These are phyloP conservation scores for Sphenopsis melanotis DNA, from an alignment of 2,797 vertebrate genomes.

Conservation along the genomic window DNA sequence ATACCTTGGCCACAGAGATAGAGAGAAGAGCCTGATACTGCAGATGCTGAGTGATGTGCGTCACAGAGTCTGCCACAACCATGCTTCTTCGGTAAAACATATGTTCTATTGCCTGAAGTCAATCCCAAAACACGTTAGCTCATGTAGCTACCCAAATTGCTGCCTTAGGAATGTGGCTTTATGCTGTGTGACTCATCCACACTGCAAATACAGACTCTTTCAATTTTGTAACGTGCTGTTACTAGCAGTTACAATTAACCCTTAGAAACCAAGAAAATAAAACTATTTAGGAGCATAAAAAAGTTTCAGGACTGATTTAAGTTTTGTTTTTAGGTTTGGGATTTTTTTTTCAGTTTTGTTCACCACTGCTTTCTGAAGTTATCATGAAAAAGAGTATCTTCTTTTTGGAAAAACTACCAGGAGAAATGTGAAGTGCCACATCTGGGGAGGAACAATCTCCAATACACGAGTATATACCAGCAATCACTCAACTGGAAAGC, in stretches of 20 bases:
- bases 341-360: neutral
- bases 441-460: neutral
- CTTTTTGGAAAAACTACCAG: neutral
- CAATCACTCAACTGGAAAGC: neutral
- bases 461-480: neutral
- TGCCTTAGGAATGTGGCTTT: neutral
- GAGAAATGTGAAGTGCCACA: neutral
- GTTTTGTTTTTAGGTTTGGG: neutral
- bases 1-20: conserved; percentile 90
- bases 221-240: neutral
- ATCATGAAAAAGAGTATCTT: neutral
- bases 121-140: neutral
- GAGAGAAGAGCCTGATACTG: conserved; percentile 91
- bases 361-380: neutral
- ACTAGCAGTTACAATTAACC: neutral
- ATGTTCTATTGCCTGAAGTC: conserved; percentile 88
- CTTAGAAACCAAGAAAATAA: neutral
- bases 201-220: neutral
- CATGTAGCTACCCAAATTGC: neutral
- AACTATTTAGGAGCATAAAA: neutral
- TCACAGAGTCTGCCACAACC: conserved; percentile 94
- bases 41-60: conserved; percentile 92
- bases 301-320: neutral
- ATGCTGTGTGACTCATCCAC: neutral
- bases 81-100: conserved; percentile 92